Base-by-base conservation (phyloP, 2,888 invertebrate genomes). In the Erpobdella octoculata region DNA sequence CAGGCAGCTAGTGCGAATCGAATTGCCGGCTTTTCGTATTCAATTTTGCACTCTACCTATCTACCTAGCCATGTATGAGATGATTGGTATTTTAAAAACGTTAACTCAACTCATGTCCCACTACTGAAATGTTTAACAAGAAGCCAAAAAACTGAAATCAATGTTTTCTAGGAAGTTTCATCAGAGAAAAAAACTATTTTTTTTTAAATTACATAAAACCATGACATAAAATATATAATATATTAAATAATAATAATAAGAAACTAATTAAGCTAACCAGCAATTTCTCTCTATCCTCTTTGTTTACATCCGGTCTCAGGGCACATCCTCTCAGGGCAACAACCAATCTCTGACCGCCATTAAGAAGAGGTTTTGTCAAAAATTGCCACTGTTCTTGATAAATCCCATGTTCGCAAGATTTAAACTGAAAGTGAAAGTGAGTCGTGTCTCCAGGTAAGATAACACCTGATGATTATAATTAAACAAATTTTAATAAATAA, bases 321-420 rank as follows among this genome's bases (percentile, higher is more conserved):
- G 82, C 81, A 15, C 82, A 79, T 0, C 83, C 83, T 41, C 81
- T 75, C 69, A 83, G 76, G 4, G 81, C 81, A 3, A 82, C 80
- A 28, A 81, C 71, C 58, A 83, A 76, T 12, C 79, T 77, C 2
- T 82, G 81, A 0, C 83, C 83, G 41, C 81, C 81, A 75, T 79
- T 80, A 9, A 83, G 76, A 0, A 78, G 78, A 5, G 83, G 83
- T 12, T 79, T 75, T 0, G 82, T 83, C 76, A 81, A 79, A 73
- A 83, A 79, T 76, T 79, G 76, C 83, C 83, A 83, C 76, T 81
- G 81, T 72, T 83, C 83, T 4, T 79, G 77, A 76, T 81, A 83
- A 9, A 83, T 80, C 0, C 83, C 83, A 48, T 81, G 79, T 72
- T 80, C 80, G 6, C 79, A 80, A 4, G 83, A 83, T 74, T 83